A percentile compares a stretch with the other conserved stretches of the same genome.
These are phyloP conservation scores for Drosophila insularis DNA, from an alignment of 1,140 invertebrate species.

Conservation along the genomic window DNA sequence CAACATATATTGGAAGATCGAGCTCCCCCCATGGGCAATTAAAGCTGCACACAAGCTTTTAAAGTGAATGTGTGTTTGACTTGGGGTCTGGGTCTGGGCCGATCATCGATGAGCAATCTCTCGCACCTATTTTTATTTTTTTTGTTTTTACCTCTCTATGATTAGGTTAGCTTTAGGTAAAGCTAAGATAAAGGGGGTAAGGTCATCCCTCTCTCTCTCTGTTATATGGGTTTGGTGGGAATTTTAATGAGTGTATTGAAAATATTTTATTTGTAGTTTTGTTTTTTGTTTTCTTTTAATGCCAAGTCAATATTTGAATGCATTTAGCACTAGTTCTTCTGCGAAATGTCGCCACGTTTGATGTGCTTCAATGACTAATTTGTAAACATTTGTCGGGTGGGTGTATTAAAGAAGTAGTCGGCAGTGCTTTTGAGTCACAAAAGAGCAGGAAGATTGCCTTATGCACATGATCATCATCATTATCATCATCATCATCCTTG, in stretches of 20 bases:
- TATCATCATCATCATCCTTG: conserved; percentile 62
- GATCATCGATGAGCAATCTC: conserved; percentile 39
- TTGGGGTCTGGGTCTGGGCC: conserved; percentile 1
- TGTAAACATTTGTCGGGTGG: neutral
- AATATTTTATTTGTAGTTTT: neutral
- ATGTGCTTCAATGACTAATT: neutral
- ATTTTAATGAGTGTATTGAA: neutral
- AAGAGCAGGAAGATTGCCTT: conserved; percentile 44
- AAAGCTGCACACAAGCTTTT: conserved; percentile 69
- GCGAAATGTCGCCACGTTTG: neutral
- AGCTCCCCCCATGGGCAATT: conserved; percentile 64
- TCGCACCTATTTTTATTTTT: conserved; percentile 1
- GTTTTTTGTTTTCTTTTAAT: neutral
- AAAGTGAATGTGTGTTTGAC: conserved; percentile 59
- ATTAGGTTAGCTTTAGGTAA: conserved; percentile 63
- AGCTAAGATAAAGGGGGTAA: conserved; percentile 1
- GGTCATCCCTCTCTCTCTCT: neutral
- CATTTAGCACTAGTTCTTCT: neutral
- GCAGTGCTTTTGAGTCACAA: neutral
- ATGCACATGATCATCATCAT: conserved; percentile 61
- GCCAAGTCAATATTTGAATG: conserved; percentile 44
- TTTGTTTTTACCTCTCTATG: conserved; percentile 29
- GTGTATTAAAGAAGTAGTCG: neutral
- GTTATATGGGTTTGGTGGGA: conserved; percentile 8
- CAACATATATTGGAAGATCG: conserved; percentile 26